phyloP scores from a whole-genome alignment of 2,888 invertebrate species.

The Orthonevra nobilis region DNA sequence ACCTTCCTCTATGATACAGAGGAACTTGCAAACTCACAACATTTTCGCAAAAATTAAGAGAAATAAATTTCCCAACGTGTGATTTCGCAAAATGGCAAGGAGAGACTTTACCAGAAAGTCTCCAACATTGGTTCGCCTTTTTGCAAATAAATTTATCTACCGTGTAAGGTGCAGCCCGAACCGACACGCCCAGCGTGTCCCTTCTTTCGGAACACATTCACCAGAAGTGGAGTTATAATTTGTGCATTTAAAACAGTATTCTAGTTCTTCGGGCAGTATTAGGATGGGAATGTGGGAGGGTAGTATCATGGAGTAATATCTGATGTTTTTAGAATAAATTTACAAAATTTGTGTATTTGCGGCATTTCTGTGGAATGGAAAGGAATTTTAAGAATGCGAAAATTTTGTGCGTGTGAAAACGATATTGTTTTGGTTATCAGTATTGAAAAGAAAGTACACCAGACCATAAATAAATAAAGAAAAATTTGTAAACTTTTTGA shows the following conservation, averaged over 20 bases:
- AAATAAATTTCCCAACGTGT: slow-evolving; percentile 37
- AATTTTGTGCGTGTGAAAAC: no score
- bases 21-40: slow-evolving; percentile 41
- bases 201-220: slow-evolving; percentile 1
- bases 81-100: slow-evolving; percentile 32
- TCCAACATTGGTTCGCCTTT: slow-evolving; percentile 12
- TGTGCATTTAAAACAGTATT: slow-evolving; percentile 14
- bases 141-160: slow-evolving; percentile 7
- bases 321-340: no score
- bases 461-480: no score
- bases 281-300: background rate
- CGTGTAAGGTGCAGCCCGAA: slow-evolving; percentile 27
- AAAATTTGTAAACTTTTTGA: no score
- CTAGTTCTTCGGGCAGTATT: background rate
- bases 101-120: slow-evolving; percentile 11
- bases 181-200: slow-evolving; percentile 36
- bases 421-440: no score
- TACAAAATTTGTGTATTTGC: no score
- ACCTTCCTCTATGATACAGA: slow-evolving; percentile 1
- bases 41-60: slow-evolving; percentile 27
- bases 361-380: no score
- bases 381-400: no score
- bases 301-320: no score
- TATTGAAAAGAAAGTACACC: no score
- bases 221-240: slow-evolving; percentile 1